Percentiles rank a stretch among this genome's conserved stretches.
phyloP scores from a whole-genome alignment of 2,888 invertebrate species.

The Microctonus hyperodae region DNA sequence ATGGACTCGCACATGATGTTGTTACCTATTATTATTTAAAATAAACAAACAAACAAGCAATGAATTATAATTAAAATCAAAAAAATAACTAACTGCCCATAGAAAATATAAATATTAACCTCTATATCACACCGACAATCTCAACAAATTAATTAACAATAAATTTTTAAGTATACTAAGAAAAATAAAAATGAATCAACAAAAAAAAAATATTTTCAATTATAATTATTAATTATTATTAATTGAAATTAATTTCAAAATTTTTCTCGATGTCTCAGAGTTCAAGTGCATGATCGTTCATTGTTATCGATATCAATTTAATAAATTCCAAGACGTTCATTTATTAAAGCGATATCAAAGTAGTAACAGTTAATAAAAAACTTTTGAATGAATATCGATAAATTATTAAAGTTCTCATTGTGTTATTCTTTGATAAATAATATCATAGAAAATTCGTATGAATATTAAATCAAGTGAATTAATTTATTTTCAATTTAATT shows the following conservation, averaged over 20 bases:
- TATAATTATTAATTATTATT: too few species aligned
- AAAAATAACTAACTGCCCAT: too few species aligned
- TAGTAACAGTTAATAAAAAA: background rate
- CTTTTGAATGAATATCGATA: background rate
- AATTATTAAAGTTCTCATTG: background rate
- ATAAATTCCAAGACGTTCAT: background rate
- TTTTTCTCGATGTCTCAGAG: background rate
- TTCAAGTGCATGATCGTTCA: background rate
- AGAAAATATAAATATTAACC: too few species aligned
- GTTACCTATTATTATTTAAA: slow-evolving; percentile 71
- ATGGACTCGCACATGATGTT: slow-evolving; percentile 72
- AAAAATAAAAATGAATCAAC: too few species aligned
- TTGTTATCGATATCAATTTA: background rate
- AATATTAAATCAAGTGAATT: background rate
- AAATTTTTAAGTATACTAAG: too few species aligned
- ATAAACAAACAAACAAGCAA: too few species aligned
- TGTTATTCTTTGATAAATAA: background rate
- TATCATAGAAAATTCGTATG: background rate
- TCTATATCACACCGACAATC: too few species aligned
- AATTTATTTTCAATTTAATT: slow-evolving; percentile 6
- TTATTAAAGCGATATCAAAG: background rate
- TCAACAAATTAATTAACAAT: too few species aligned
- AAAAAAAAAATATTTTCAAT: too few species aligned
- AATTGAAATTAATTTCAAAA: too few species aligned
- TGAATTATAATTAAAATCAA: too few species aligned